phyloP scores from a whole-genome alignment of 2,113 vertebrate species.

The Sceloporus tristichus region DNA sequence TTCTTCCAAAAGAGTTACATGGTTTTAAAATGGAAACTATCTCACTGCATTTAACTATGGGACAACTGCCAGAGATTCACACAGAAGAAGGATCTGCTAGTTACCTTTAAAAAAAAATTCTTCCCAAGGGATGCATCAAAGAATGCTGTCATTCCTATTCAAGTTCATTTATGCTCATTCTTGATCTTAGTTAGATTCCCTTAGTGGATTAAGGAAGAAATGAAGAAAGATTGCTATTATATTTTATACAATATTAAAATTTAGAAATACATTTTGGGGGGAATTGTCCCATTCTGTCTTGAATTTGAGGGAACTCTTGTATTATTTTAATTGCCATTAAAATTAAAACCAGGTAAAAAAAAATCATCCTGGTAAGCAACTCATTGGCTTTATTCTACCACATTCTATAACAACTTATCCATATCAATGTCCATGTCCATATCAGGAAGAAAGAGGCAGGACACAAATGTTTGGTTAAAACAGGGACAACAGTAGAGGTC shows the following conservation, averaged over 20 bases:
- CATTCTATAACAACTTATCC: neutral
- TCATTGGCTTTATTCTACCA: neutral
- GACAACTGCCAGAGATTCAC: neutral
- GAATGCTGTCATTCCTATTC: neutral
- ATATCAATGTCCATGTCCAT: neutral
- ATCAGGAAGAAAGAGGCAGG: too few species aligned
- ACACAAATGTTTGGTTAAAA: too few species aligned
- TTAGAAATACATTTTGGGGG: neutral
- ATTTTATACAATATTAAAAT: conserved; percentile 18
- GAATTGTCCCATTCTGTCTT: neutral
- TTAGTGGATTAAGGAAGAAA: neutral
- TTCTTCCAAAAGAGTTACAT: conserved; percentile 4
- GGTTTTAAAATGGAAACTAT: conserved; percentile 16
- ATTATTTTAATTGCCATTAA: conserved; percentile 7
- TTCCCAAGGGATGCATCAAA: neutral
- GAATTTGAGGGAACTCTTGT: neutral
- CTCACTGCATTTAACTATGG: neutral
- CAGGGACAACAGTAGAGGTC: too few species aligned
- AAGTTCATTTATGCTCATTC: neutral
- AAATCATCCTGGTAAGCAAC: neutral
- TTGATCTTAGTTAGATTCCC: neutral
- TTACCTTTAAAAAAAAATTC: neutral
- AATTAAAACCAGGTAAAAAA: neutral
- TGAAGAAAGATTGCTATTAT: neutral
- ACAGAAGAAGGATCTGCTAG: neutral